A percentile compares a stretch with the other conserved stretches of the same genome.
phyloP scores from a whole-genome alignment of 2,888 invertebrate genomes.

The Crossocerus cetratus region DNA sequence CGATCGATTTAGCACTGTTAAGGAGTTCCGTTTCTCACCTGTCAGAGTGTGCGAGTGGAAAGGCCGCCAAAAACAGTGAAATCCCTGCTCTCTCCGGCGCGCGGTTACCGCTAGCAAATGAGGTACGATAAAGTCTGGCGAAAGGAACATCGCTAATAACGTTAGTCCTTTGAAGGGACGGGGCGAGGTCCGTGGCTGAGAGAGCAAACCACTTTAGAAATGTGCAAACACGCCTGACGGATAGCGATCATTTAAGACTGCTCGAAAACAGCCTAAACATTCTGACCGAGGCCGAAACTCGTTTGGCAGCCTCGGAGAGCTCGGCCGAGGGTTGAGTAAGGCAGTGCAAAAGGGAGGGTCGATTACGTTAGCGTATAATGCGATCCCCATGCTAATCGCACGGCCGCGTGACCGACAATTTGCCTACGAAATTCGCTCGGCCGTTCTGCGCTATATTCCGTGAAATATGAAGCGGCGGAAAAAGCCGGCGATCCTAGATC shows the following conservation, averaged over 20 bases:
- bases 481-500: too few species aligned
- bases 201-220: constrained; percentile 3
- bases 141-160: not conserved
- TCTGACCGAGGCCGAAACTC: not conserved
- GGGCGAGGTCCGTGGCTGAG: not conserved
- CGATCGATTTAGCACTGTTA: constrained; percentile 26
- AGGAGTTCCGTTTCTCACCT: constrained; percentile 13
- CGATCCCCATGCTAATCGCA: too few species aligned
- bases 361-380: not conserved
- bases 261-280: not conserved
- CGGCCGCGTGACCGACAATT: too few species aligned
- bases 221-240: not conserved
- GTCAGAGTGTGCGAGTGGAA: not conserved
- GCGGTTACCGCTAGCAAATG: not conserved
- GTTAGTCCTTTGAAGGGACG: not conserved
- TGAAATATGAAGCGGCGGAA: not conserved
- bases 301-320: not conserved
- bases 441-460: constrained; percentile 17
- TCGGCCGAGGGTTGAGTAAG: not conserved
- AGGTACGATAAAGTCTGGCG: not conserved
- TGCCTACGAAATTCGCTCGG: too few species aligned
- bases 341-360: not conserved
- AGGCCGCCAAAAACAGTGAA: not conserved
- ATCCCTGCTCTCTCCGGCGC: not conserved
- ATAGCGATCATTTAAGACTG: constrained; percentile 1